Conservation (phyloP, 2,113 vertebrate genomes). For the Leiothrix lutea region DNA sequence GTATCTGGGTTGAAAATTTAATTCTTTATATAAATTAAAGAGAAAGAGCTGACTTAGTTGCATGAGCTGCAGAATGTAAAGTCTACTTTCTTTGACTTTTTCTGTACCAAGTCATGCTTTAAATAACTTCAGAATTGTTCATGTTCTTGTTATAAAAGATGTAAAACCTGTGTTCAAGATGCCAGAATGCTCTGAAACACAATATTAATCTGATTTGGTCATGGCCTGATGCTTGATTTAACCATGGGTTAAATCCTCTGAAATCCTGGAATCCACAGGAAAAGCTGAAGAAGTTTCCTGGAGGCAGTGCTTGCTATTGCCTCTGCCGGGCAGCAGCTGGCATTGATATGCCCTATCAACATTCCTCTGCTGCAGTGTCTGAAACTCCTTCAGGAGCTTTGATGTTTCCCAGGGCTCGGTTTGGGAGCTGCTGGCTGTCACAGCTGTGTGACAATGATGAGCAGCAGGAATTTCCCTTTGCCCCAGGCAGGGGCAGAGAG, state of each 20-base stretch:
- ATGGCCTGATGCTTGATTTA: fast-evolving
- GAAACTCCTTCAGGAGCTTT: neutral
- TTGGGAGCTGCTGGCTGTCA: neutral
- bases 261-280: neutral
- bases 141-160: neutral
- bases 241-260: neutral
- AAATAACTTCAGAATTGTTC: neutral
- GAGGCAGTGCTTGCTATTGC: neutral
- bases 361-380: neutral
- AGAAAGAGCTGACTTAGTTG: neutral
- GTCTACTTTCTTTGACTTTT: neutral
- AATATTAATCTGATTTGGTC: neutral
- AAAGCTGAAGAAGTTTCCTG: neutral
- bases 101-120: neutral
- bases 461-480: neutral
- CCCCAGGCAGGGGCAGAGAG: too few species aligned
- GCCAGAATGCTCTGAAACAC: neutral
- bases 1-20: neutral
- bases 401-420: neutral
- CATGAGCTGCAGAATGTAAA: neutral
- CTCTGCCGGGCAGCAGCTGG: neutral
- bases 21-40: neutral
- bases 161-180: neutral
- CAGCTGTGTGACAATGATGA: neutral
- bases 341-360: neutral